Base-by-base conservation (phyloP, 2,888 invertebrate genomes). In the Sarcophaga subvicina region DNA sequence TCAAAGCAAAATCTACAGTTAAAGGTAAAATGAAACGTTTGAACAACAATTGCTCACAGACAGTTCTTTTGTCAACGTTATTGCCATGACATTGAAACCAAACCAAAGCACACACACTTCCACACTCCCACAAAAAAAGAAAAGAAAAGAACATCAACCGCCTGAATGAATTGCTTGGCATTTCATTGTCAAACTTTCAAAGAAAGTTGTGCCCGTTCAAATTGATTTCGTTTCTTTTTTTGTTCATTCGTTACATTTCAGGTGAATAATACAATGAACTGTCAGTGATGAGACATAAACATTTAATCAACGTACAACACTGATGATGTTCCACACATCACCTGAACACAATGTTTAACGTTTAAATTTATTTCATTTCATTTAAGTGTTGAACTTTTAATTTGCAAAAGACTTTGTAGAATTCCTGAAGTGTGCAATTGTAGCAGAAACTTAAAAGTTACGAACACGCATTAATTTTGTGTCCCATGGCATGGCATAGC, bases 181-280 rank as follows among this genome's bases (percentile, higher is more conserved):
- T 54, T 54, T 54, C 17, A 4, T 54, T 54, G 54, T 54, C 17
- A 12, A 54, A 54, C 14, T 54, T 54, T 54, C 4, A 0, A 1
- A 8, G 8, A 54, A 54, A 54, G 54, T 54, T 54, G 17, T 54
- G 4, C 14, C 12, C 12, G 54, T 17, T 12, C 5, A 14, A 54
- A 54, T 54, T 12, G 54, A 14, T 54, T 54, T 54, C 17, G 3
- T 54, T 54, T 14, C 4, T 14, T 49, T 49, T 14, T 49, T 4
- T 14, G 3, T 49, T 49, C 0, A 8, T 37, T 27, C 27, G 10
- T 37, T 37, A 10, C 8, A 10, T 37, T 37, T 37, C 8, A 0
- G 37, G 54, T 54, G 54, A 54, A 54, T 54, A 54, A 79, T 62
- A n/a, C 62, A 70, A 70, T 49, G n/a, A 79, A 63, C 63, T 79